Percentiles rank a stretch among this genome's conserved stretches.
These are phyloP conservation scores for Volucella zonaria DNA, from an alignment of 2,888 invertebrate genomes.

Conservation along the genomic window DNA sequence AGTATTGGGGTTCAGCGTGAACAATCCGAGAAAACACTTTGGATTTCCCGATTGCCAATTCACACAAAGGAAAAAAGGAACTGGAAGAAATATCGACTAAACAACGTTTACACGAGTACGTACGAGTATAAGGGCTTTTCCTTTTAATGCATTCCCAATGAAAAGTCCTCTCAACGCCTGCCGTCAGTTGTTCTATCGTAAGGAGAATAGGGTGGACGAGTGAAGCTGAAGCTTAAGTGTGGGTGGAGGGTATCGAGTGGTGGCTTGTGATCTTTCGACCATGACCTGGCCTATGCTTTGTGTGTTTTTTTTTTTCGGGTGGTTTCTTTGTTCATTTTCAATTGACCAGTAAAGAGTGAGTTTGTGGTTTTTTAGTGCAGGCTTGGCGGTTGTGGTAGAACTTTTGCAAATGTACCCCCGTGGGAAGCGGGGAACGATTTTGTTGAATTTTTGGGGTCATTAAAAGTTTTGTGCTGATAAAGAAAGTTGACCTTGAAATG, in stretches of 20 bases:
- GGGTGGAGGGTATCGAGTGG: too few species aligned
- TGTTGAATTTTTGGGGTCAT: background rate
- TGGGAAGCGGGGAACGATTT: background rate
- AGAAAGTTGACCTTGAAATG: background rate
- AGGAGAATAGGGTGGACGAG: background rate
- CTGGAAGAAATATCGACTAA: constrained; percentile 61
- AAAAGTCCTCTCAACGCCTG: constrained; percentile 2
- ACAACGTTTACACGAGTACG: constrained; percentile 36
- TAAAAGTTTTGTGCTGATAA: background rate
- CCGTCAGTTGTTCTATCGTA: background rate
- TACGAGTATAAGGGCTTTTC: background rate
- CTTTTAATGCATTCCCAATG: constrained; percentile 12
- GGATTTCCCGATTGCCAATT: constrained; percentile 50
- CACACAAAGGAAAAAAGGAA: too few species aligned
- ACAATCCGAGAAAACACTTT: constrained; percentile 60
- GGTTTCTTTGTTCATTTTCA: constrained; percentile 11
- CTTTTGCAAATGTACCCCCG: background rate
- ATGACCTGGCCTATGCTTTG: constrained; percentile 49
- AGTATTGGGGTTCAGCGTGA: constrained; percentile 11
- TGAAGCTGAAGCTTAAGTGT: background rate
- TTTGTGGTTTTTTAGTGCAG: background rate
- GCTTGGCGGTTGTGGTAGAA: constrained; percentile 1
- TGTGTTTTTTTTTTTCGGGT: background rate
- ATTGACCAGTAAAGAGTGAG: constrained; percentile 12
- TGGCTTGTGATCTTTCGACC: constrained; percentile 9